These are phyloP conservation scores for Priocnemis perturbator DNA, from an alignment of 2,888 invertebrate species.

Conservation along the genomic window DNA sequence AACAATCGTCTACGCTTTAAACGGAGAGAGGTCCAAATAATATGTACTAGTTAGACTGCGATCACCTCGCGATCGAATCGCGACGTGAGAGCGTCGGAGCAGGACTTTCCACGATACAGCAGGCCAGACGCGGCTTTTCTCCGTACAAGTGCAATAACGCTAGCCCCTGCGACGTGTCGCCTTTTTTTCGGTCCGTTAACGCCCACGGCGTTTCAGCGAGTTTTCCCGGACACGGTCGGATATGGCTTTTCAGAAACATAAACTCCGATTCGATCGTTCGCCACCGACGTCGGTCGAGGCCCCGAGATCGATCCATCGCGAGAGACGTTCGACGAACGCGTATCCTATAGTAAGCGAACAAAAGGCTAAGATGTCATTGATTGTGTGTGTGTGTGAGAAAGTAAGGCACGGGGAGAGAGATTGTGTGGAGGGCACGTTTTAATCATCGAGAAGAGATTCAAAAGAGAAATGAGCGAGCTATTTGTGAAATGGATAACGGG, in stretches of 20 bases:
- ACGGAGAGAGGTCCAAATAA: slow-evolving; percentile 1
- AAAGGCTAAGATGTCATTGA: slow-evolving; percentile 39
- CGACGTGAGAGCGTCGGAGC: neutral
- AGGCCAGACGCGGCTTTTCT: slow-evolving; percentile 18
- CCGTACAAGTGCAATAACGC: slow-evolving; percentile 57
- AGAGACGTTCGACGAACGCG: slow-evolving; percentile 33
- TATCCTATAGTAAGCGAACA: slow-evolving; percentile 46
- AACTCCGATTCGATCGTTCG: slow-evolving; percentile 13
- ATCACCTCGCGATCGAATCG: neutral
- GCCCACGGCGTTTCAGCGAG: neutral
- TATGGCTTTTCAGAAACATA: slow-evolving; percentile 3
- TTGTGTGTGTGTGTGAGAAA: neutral
- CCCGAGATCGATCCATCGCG: slow-evolving; percentile 23
- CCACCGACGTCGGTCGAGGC: slow-evolving; percentile 14
- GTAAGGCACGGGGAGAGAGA: too few relatives aligned
- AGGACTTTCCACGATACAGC: neutral
- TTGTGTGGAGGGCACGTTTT: too few relatives aligned
- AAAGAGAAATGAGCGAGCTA: slow-evolving; percentile 8
- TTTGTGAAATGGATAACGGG: neutral
- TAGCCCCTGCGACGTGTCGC: slow-evolving; percentile 15
- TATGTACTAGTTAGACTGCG: neutral
- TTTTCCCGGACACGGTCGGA: neutral
- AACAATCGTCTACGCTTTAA: slow-evolving; percentile 2
- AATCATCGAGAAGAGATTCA: neutral
- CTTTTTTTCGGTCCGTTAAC: slow-evolving; percentile 27